phyloP scores from a whole-genome alignment of 2,113 vertebrate species.

The Todiramphus saurophagus region DNA sequence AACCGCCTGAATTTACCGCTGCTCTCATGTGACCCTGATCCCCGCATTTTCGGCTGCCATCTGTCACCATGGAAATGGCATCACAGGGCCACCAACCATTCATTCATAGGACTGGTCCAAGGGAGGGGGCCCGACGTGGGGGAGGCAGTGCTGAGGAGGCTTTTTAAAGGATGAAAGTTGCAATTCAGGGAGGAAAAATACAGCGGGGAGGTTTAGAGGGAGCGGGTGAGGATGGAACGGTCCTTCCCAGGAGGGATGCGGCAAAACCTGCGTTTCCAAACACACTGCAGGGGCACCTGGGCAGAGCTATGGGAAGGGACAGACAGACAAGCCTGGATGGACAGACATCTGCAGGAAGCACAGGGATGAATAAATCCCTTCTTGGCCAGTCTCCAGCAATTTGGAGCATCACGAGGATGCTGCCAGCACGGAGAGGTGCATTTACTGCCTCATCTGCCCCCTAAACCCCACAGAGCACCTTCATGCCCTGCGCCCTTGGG shows the following conservation, averaged over 20 bases:
- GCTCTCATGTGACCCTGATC: conserved; percentile 79
- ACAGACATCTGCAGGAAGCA: neutral
- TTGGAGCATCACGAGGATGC: neutral
- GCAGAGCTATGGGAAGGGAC: neutral
- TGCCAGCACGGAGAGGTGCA: rapidly evolving
- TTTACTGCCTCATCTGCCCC: neutral
- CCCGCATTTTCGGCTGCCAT: conserved; percentile 70
- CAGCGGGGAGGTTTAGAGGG: neutral
- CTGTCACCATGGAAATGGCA: conserved; percentile 76
- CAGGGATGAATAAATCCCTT: neutral
- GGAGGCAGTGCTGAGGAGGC: neutral
- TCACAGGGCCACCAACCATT: conserved; percentile 62
- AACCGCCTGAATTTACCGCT: conserved; percentile 71
- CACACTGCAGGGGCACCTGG: rapidly evolving
- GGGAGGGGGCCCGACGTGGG: neutral
- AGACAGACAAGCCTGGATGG: neutral
- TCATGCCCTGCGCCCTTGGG: neutral
- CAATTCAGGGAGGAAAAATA: neutral
- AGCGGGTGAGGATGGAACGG: neutral
- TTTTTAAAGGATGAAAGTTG: neutral
- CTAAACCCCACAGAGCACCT: neutral
- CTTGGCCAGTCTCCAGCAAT: rapidly evolving
- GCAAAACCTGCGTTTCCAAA: neutral
- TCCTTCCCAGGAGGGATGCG: neutral
- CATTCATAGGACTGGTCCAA: conserved; percentile 57